phyloP scores from a whole-genome alignment of 2,888 invertebrate genomes.

The Aethes cnicana region DNA sequence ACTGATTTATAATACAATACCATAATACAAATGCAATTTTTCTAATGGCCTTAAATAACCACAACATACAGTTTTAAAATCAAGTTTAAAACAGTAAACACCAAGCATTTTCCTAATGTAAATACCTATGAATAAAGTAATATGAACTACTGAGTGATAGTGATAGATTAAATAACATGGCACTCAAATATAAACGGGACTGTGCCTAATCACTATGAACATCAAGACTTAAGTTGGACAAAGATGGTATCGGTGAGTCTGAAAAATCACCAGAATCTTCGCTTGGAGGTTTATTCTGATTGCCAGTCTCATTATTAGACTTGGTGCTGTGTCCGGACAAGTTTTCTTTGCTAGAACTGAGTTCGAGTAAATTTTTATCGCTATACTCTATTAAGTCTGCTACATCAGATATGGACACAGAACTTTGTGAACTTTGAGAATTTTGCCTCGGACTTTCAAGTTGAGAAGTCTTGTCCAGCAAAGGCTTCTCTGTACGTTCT shows the following conservation, averaged over 20 bases:
- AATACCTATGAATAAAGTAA: too few relatives aligned
- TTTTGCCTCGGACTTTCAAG: conserved; percentile 53
- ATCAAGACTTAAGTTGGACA: conserved; percentile 74
- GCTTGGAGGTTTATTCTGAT: conserved; percentile 49
- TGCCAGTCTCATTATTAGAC: conserved; percentile 35
- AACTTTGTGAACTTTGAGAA: conserved; percentile 65
- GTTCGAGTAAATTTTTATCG: conserved; percentile 57
- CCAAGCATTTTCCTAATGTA: too few relatives aligned
- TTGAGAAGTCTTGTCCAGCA: conserved; percentile 43
- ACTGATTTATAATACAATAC: too few relatives aligned
- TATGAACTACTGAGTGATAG: too few relatives aligned
- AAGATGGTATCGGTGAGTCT: conserved; percentile 69
- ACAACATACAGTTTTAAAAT: too few relatives aligned
- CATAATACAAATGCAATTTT: too few relatives aligned
- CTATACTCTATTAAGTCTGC: conserved; percentile 64
- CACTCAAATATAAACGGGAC: neutral
- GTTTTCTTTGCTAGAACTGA: conserved; percentile 44
- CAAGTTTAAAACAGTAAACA: too few relatives aligned
- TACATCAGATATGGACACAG: conserved; percentile 72
- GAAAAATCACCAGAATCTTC: conserved; percentile 73
- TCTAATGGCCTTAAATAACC: too few relatives aligned
- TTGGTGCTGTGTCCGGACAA: conserved; percentile 20
- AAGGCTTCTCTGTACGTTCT: conserved; percentile 37
- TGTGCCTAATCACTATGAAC: conserved; percentile 66
- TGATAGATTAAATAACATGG: neutral